Evolutionary conservation across 2,113 vertebrate species (phyloP), one percentile per base, ranked within the genome.

Genomic region (Otocyon megalotis): DNA sequence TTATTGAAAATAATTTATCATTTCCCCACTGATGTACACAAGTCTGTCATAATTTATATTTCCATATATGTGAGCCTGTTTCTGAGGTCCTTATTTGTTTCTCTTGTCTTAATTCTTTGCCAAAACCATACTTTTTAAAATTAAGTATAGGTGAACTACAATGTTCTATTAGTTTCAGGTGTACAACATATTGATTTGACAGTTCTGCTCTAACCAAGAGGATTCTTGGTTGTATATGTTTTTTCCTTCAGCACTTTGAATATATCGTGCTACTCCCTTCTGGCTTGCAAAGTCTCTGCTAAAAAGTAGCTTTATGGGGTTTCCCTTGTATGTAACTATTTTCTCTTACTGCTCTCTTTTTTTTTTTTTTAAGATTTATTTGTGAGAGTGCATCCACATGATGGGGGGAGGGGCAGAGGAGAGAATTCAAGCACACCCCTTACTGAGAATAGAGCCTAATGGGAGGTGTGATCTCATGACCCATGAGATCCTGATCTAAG

Each of bases 1-100:
- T 93, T 79, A 71, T 30, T 86, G 35, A 90, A 94, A 94, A 94
- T 80, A 67, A 69, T 89, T 71, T 5, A 65, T 92, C 10, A 94
- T 71, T 95, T 92, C 15, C 28, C 58, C 24, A 76, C 50, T 86
- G 15, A n/a, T 85, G 13, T 22, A 62, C 4, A 77, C 17, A 91
- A 74, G 58, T 67, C 16, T 62, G 8, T 67, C 37, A 65, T 50
- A 62, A 35, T 67, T 80, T 82, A 72, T 71, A 72, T 93, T 67
- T 67, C 37, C 10, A 56, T 24, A 4, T 63, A 6, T 67, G 20
- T 74, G 19, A 35, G 12, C 86, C 74, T 81, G 14, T 80, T 84
- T 96, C 85, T 86, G 32, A 92, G 53, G 12, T 87, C 58, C 76
- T 93, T 43, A 82, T 60, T 76, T 43, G 28, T 50, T 90, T 53